Evolutionary conservation across 64 coral and sea anemone genomes (phyloP).

Genomic region (Astreopora myriophthalma): DNA sequence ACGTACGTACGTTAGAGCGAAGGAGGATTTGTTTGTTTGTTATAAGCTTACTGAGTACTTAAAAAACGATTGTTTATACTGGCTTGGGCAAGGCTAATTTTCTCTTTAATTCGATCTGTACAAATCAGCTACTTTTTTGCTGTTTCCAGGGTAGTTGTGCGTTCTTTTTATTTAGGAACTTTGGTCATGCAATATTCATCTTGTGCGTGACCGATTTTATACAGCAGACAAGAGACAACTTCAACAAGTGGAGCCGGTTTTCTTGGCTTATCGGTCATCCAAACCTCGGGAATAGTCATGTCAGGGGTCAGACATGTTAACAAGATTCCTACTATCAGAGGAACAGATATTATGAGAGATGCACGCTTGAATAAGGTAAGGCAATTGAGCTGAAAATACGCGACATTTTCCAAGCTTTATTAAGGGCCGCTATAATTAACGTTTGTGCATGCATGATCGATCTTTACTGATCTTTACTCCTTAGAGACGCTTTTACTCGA

Average conservation of each 20-base stretch:
- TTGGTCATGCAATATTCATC: constrained; percentile 14
- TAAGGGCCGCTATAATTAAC: too few species aligned
- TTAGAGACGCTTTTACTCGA: too few species aligned
- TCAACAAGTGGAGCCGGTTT: not conserved
- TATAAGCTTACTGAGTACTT: not conserved
- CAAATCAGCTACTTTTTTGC: too few species aligned
- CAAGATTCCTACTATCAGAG: constrained; percentile 92
- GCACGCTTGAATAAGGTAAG: constrained; percentile 80
- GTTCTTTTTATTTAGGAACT: not conserved
- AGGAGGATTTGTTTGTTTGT: not conserved
- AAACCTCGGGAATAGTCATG: constrained; percentile 48
- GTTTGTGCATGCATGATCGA: not conserved
- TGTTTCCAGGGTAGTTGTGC: too few species aligned
- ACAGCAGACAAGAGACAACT: not conserved
- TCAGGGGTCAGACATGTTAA: constrained; percentile 69
- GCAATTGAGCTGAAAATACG: not conserved
- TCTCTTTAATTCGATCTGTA: too few species aligned
- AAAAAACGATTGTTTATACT: too few species aligned
- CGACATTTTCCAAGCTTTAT: too few species aligned
- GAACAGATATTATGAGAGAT: constrained; percentile 85
- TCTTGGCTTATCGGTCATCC: not conserved
- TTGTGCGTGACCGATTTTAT: constrained; percentile 11
- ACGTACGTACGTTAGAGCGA: too few species aligned
- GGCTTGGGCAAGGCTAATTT: too few species aligned
- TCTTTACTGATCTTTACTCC: not conserved